Evolutionary conservation across 2,888 invertebrate species (phyloP).

Genomic region (Plebejus anna): DNA sequence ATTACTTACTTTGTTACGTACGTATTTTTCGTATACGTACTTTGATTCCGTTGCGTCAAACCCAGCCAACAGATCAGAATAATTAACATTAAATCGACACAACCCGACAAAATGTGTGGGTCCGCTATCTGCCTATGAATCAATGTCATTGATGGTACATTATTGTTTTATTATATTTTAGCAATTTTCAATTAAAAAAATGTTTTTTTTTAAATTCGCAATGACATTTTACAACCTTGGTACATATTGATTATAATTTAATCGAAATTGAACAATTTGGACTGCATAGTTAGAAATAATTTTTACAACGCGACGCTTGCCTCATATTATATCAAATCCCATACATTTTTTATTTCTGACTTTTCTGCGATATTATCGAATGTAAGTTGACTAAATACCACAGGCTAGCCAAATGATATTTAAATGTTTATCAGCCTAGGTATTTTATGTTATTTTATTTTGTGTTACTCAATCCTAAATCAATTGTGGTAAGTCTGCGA

Average conservation of each 20-base stretch:
- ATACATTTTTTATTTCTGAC: neutral
- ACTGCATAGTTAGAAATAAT: neutral
- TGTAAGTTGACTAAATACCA: too few species aligned
- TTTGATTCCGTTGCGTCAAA: too few species aligned
- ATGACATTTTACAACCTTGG: neutral
- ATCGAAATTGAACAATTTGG: neutral
- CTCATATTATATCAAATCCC: neutral
- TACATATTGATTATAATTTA: neutral
- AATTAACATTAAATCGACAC: neutral
- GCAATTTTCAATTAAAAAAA: too few species aligned
- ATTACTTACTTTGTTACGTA: too few species aligned
- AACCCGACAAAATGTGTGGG: neutral
- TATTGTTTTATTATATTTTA: slow-evolving; percentile 18
- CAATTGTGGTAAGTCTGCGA: neutral
- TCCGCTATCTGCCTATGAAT: neutral
- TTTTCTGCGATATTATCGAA: too few species aligned
- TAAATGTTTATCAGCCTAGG: neutral
- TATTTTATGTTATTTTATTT: neutral
- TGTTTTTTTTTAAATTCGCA: neutral
- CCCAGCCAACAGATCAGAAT: too few species aligned
- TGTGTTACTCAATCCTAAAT: neutral
- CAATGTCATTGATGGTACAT: neutral
- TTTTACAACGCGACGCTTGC: neutral
- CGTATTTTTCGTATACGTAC: too few species aligned
- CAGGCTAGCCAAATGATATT: too few species aligned